These are phyloP conservation scores for Drosophila mercatorum DNA, from an alignment of 2,888 invertebrate genomes.

Conservation along the genomic window DNA sequence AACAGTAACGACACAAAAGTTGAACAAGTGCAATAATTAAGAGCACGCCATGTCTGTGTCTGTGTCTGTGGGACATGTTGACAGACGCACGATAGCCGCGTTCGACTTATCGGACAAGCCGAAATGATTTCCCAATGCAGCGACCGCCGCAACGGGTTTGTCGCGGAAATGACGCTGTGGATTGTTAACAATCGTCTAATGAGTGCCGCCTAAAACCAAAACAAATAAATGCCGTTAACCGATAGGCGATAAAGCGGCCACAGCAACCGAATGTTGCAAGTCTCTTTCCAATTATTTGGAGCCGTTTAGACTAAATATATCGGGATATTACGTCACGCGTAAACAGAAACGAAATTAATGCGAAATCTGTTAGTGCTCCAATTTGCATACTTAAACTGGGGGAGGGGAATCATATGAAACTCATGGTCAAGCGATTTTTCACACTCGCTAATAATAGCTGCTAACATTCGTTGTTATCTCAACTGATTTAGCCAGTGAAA, in stretches of 20 bases:
- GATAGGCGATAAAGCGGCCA: constrained; percentile 26
- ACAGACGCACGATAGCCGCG: constrained; percentile 22
- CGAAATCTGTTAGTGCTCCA: constrained; percentile 21
- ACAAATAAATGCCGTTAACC: constrained; percentile 27
- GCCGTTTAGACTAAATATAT: constrained; percentile 15
- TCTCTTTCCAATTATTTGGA: not conserved
- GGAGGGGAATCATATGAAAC: constrained; percentile 44
- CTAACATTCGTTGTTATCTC: constrained; percentile 48
- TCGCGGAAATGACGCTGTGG: constrained; percentile 62
- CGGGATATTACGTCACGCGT: constrained; percentile 49
- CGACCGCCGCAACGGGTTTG: constrained; percentile 45
- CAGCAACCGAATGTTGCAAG: constrained; percentile 27
- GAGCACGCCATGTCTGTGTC: constrained; percentile 46
- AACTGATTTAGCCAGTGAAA: constrained; percentile 59
- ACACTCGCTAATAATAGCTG: constrained; percentile 48
- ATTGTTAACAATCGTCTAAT: constrained; percentile 46
- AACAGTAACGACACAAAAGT: not conserved
- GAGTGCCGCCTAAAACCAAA: constrained; percentile 33
- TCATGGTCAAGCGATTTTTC: constrained; percentile 53
- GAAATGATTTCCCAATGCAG: constrained; percentile 40
- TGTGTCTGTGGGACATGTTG: constrained; percentile 19
- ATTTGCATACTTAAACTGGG: constrained; percentile 29
- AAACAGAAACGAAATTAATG: constrained; percentile 45
- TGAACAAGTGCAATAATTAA: constrained; percentile 46
- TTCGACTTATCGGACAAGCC: constrained; percentile 32